phyloP scores from a whole-genome alignment of 2,113 vertebrate genomes.

The Edolisoma coerulescens region DNA sequence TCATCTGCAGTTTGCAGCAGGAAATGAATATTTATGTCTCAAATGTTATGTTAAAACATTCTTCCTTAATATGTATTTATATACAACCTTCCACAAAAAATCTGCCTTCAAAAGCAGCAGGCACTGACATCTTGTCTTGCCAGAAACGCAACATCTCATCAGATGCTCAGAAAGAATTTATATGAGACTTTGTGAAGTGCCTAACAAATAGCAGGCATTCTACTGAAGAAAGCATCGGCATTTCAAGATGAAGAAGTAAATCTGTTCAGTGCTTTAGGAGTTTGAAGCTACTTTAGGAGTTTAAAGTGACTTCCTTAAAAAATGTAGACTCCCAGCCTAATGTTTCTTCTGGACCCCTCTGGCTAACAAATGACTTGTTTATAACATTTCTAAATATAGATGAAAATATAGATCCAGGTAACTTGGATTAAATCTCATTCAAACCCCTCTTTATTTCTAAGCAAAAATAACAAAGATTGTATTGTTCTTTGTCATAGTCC shows the following conservation, averaged over 20 bases:
- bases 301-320: slow-evolving; percentile 49
- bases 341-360: slow-evolving; percentile 32
- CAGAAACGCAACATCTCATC: slow-evolving; percentile 43
- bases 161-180: slow-evolving; percentile 51
- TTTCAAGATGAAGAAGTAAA: slow-evolving; percentile 62
- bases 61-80: slow-evolving; percentile 61
- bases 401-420: slow-evolving; percentile 41
- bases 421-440: slow-evolving; percentile 19
- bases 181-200: slow-evolving; percentile 49
- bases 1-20: slow-evolving; percentile 48
- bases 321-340: slow-evolving; percentile 4
- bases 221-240: slow-evolving; percentile 38
- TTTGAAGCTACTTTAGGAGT: slow-evolving; percentile 35
- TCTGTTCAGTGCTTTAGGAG: slow-evolving; percentile 57
- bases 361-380: slow-evolving; percentile 58
- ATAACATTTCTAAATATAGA: slow-evolving; percentile 46
- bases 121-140: slow-evolving; percentile 47
- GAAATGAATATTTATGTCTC: slow-evolving; percentile 63
- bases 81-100: slow-evolving; percentile 58
- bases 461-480: not conserved
- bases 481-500: not conserved
- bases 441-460: not conserved
- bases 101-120: slow-evolving; percentile 58
- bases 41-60: slow-evolving; percentile 62
- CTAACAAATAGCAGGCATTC: slow-evolving; percentile 59